Evolutionary conservation across 2,113 vertebrate species (phyloP), one percentile per base, ranked within the genome.

Genomic region (Podilymbus podiceps): DNA sequence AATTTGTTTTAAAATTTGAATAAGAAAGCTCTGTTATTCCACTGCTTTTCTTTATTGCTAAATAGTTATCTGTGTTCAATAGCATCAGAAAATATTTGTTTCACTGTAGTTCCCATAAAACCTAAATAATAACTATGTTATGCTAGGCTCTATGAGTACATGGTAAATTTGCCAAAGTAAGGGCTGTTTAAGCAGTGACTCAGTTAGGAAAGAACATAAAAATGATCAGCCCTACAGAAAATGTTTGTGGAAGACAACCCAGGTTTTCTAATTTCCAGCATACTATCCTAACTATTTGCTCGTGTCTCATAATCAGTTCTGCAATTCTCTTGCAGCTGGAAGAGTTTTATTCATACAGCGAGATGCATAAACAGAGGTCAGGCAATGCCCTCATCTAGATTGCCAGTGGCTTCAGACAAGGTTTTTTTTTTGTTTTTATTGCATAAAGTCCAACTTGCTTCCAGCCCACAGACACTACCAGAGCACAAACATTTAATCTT

Each of bases 101-200:
- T 87, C 21, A 46, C 23, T 40, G 12, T 44, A 68, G n/a, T 40
- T 92, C 21, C 21, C 2, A 2, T 50, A 76, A 90, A 68, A 62
- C 15, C 52, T 76, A 66, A 85, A 40, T 15, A 92, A 2, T 44
- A 77, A 58, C 33, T 62, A 35, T 1, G 1, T 49, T 81, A 15
- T 5, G 6, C 17, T 42, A 72, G 42, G 38, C 15, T 53, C 7
- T 38, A 3, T 0, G 1, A 59, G 8, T 20, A 58, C 21, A 24
- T 4, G 8, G 9, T 16, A 75, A 56, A 0, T 44, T 62, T 1
- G 2, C 62, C 78, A 79, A 64, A 94, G 68, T 33, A 85, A 75
- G 14, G 58, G 58, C 8, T 58, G 11, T 33, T n/a, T 73, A 69
- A 85, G n/a, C 42, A 68, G 24, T 84, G 28, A 71, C 3, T 67